phyloP scores from a whole-genome alignment of 2,888 invertebrate genomes.

The Deilephila elpenor region DNA sequence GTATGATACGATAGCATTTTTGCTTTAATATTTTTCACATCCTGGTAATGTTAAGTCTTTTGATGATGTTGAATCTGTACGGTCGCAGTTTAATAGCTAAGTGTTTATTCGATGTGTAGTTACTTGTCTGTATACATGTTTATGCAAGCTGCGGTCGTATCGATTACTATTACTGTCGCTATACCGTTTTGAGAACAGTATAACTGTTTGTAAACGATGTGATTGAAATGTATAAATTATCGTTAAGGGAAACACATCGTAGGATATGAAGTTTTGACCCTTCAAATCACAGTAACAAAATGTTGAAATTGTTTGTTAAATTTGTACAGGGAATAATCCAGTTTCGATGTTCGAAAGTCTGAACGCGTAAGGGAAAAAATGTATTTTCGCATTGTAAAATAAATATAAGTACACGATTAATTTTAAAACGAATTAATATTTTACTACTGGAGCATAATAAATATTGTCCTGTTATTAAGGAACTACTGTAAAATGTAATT shows the following conservation, averaged over 20 bases:
- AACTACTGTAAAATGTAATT: slow-evolving; percentile 65
- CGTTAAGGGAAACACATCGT: slow-evolving; percentile 47
- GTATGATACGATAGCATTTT: slow-evolving; percentile 74
- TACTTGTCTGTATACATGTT: slow-evolving; percentile 32
- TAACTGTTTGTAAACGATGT: slow-evolving; percentile 49
- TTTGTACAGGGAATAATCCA: slow-evolving; percentile 81
- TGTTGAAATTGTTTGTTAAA: slow-evolving; percentile 76
- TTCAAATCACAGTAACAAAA: slow-evolving; percentile 84
- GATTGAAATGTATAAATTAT: slow-evolving; percentile 45
- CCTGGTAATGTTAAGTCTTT: slow-evolving; percentile 71
- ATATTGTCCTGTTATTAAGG: slow-evolving; percentile 75
- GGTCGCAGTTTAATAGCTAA: slow-evolving; percentile 49
- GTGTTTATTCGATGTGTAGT: slow-evolving; percentile 42
- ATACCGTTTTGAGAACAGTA: slow-evolving; percentile 49
- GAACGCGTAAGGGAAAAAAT: slow-evolving; percentile 74
- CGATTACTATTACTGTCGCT: slow-evolving; percentile 43
- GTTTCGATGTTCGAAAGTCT: slow-evolving; percentile 81
- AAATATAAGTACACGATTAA: slow-evolving; percentile 76
- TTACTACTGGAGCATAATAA: slow-evolving; percentile 78
- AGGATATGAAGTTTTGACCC: slow-evolving; percentile 46
- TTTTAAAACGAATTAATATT: slow-evolving; percentile 79
- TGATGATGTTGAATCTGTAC: slow-evolving; percentile 62
- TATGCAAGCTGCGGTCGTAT: slow-evolving; percentile 37
- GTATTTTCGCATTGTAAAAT: slow-evolving; percentile 83
- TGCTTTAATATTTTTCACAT: slow-evolving; percentile 75